Percentiles rank a stretch among this genome's conserved stretches.
Conservation (phyloP, 2,113 vertebrate genomes). For the Etheostoma spectabile region DNA sequence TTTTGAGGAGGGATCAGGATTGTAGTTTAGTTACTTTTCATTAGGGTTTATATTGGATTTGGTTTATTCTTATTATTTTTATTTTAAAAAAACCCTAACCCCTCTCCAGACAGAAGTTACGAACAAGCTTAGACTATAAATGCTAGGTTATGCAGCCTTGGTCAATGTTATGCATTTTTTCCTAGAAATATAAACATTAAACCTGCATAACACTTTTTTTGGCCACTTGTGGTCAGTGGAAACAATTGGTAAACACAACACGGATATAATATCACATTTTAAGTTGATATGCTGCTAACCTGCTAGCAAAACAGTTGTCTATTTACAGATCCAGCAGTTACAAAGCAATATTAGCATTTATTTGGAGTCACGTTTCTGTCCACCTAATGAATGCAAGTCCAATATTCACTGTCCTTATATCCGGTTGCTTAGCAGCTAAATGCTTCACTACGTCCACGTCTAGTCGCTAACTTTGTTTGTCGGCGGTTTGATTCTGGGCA, state of each 20-base stretch:
- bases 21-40: neutral
- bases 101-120: neutral
- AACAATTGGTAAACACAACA: neutral
- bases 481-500: too few species aligned
- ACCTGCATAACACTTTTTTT: neutral
- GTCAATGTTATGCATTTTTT: neutral
- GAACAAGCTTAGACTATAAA: neutral
- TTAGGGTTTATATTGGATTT: neutral
- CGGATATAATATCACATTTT: neutral
- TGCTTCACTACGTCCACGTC: neutral
- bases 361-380: neutral
- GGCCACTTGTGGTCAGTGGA: neutral
- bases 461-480: too few species aligned
- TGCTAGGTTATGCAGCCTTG: neutral
- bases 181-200: neutral
- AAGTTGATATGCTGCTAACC: neutral
- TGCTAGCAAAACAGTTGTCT: neutral
- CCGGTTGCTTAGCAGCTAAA: neutral
- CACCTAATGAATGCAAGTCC: too few species aligned
- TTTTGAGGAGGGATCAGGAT: neutral
- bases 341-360: neutral
- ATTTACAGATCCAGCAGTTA: neutral
- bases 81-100: neutral
- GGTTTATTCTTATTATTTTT: neutral
- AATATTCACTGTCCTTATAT: too few species aligned